Evolutionary conservation across 2,888 invertebrate species (phyloP).

Genomic region (Pandemis corylana): DNA sequence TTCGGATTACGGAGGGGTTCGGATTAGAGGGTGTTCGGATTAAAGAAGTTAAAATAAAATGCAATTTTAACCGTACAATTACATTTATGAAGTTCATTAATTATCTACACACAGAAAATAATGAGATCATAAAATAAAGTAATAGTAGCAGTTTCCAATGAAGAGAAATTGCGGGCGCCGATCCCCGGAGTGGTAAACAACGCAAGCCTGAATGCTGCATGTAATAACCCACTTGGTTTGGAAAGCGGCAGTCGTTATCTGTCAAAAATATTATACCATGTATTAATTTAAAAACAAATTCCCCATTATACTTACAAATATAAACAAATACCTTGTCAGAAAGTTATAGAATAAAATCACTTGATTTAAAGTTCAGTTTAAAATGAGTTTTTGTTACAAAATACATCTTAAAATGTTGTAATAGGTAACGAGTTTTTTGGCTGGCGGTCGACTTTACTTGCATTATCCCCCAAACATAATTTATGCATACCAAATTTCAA

Average conservation of each 20-base stretch:
- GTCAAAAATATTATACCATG: conserved; percentile 48
- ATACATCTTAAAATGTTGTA: too few relatives aligned
- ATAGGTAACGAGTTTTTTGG: too few relatives aligned
- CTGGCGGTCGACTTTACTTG: too few relatives aligned
- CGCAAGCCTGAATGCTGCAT: conserved; percentile 76
- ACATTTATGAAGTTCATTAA: not conserved
- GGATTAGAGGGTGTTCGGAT: too few relatives aligned
- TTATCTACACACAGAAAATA: conserved; percentile 26
- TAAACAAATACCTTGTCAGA: conserved; percentile 25
- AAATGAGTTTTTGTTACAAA: not conserved
- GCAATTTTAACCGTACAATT: not conserved
- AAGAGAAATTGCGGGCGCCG: conserved; percentile 48
- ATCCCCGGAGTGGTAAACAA: conserved; percentile 72
- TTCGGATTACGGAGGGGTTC: too few relatives aligned
- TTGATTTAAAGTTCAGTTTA: not conserved
- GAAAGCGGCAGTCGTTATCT: conserved; percentile 88
- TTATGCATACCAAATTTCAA: too few relatives aligned
- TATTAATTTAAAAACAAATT: conserved; percentile 43
- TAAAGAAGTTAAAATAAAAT: too few relatives aligned
- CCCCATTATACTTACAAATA: conserved; percentile 40
- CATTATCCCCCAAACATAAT: too few relatives aligned
- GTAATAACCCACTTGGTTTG: conserved; percentile 87
- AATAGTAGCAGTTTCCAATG: conserved; percentile 51
- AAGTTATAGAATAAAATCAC: conserved; percentile 9
- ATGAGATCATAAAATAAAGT: conserved; percentile 53